Evolutionary conservation across 2,888 invertebrate genomes (phyloP), one percentile per base, ranked within the genome.

Genomic region (Siphlonurus alternatus): DNA sequence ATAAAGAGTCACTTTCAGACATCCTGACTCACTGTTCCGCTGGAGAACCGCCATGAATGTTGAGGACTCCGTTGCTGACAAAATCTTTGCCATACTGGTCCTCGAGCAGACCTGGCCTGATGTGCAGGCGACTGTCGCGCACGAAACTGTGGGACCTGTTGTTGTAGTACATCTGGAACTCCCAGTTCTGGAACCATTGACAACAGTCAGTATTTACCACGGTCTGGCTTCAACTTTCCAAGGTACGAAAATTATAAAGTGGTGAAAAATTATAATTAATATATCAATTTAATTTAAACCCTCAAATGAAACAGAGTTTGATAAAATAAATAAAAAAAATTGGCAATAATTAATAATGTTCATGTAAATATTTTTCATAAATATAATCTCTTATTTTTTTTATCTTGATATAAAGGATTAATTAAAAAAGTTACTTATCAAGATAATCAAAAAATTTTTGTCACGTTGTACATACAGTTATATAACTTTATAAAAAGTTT

Each of bases 151-250:
- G 86, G 1, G 80, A 76, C 24, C 86, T 78, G 72, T 85, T 85
- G 76, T 87, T 86, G 69, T 74, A 79, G 73, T 85, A 86, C 75
- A 83, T 83, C 73, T 87, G 83, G 74, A 86, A 87, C 72, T 86
- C 85, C 83, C 83, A 83, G 73, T 86, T 86, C 83, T 87, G 71
- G 38, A 74, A 75, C 7, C 38, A n/a, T n/a, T 15, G 53, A 51
- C 53, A 51, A n/a, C n/a, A 15, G 10, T 51, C n/a, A 51, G 53
- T n/a, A 51, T 15, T 51, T 20, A 56, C 5, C 7, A 56, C 20
- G 7, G n/a, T 18, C n/a, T n/a, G n/a, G n/a, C n/a, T n/a, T n/a
- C n/a, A n/a, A n/a, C n/a, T n/a, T n/a, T n/a, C n/a, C n/a, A n/a
- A n/a, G n/a, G n/a, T n/a, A 5, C 7, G 56, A 5, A 56, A 56